phyloP scores from a whole-genome alignment of 2,797 vertebrate genomes.

The Euthynnus affinis region DNA sequence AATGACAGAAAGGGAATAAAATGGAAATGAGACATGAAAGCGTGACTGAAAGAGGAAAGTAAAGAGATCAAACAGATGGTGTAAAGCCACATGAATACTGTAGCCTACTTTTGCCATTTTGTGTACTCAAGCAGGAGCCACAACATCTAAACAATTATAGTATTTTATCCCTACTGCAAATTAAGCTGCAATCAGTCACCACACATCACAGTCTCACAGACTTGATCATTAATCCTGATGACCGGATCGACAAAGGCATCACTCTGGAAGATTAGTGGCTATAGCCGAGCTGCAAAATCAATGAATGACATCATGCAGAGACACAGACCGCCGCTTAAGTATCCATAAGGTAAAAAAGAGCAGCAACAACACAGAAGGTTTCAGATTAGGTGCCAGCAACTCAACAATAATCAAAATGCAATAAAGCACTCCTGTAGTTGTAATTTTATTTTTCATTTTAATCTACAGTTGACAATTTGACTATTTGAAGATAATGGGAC shows the following conservation, averaged over 20 bases:
- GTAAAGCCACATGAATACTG: neutral
- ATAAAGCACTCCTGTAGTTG: neutral
- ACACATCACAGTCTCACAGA: constrained; percentile 50
- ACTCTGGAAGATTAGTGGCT: constrained; percentile 68
- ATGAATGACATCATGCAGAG: constrained; percentile 75
- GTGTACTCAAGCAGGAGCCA: constrained; percentile 2
- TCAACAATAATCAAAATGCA: neutral
- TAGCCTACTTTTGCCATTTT: neutral
- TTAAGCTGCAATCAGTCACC: constrained; percentile 53
- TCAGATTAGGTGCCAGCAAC: neutral
- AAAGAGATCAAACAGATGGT: neutral
- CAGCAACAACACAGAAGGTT: constrained; percentile 6
- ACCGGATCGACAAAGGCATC: constrained; percentile 66
- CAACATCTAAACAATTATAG: constrained; percentile 3
- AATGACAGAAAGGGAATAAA: neutral
- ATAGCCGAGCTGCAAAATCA: constrained; percentile 66
- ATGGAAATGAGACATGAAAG: neutral
- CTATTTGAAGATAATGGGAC: constrained; percentile 12
- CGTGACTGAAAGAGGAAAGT: neutral
- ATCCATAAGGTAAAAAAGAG: constrained; percentile 36
- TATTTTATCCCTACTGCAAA: constrained; percentile 23
- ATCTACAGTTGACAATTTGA: neutral
- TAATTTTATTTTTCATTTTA: neutral
- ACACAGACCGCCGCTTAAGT: constrained; percentile 26
- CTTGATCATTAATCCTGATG: constrained; percentile 56